A percentile compares a stretch with the other conserved stretches of the same genome.
These are phyloP conservation scores for Diorhabda carinulata DNA, from an alignment of 1,140 invertebrate species.

Conservation along the genomic window DNA sequence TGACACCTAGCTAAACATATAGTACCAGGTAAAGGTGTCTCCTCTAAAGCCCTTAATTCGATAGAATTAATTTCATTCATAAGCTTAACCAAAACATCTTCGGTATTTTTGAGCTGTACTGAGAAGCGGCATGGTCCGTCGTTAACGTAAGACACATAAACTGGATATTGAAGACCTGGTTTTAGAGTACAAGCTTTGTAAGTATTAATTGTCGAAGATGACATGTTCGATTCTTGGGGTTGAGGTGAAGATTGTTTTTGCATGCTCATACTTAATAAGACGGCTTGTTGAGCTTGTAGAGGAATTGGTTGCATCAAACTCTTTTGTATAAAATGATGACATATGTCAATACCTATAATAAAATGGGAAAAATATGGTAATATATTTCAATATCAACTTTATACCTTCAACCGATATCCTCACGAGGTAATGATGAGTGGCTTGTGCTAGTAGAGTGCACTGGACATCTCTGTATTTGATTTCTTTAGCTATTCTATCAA, in stretches of 20 bases:
- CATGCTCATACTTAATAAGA: conserved; percentile 35
- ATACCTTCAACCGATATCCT: conserved; percentile 27
- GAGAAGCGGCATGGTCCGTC: conserved; percentile 72
- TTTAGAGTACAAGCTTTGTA: conserved; percentile 44
- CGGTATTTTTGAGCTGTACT: conserved; percentile 60
- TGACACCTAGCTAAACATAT: conserved; percentile 67
- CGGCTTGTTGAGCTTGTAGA: conserved; percentile 35
- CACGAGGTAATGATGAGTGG: conserved; percentile 32
- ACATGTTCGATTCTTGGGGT: not conserved
- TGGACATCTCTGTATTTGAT: conserved; percentile 35
- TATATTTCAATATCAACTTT: not conserved
- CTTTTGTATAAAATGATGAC: conserved; percentile 26
- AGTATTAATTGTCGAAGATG: conserved; percentile 30
- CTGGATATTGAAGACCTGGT: conserved; percentile 54
- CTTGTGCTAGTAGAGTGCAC: conserved; percentile 31
- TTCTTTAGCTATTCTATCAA: conserved; percentile 37
- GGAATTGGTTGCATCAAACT: conserved; percentile 34
- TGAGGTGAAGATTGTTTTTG: conserved; percentile 12
- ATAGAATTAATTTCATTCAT: conserved; percentile 63
- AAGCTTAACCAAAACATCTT: conserved; percentile 56
- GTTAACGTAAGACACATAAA: conserved; percentile 68
- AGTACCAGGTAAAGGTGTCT: conserved; percentile 63
- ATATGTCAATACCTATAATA: conserved; percentile 9
- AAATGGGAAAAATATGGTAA: not conserved
- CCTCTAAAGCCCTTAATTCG: conserved; percentile 56